These are phyloP conservation scores for Syncerus caffer DNA, from an alignment of 2,797 vertebrate genomes.

Conservation along the genomic window DNA sequence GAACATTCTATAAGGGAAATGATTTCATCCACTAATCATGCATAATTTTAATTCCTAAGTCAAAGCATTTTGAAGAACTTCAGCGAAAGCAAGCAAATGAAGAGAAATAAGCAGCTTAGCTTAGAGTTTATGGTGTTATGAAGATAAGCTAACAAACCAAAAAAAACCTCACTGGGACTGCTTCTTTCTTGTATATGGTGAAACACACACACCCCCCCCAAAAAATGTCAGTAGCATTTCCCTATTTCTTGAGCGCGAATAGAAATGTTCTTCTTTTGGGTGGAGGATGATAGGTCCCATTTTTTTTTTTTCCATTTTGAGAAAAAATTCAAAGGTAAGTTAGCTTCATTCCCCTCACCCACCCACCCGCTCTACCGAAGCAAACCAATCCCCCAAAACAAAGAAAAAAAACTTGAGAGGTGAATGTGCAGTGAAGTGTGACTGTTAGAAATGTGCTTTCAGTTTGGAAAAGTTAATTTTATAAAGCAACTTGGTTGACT, in stretches of 20 bases:
- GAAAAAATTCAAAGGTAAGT: background rate
- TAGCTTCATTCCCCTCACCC: background rate
- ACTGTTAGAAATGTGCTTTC: background rate
- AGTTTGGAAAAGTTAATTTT: slow-evolving; percentile 58
- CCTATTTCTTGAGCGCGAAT: background rate
- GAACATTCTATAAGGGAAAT: slow-evolving; percentile 10
- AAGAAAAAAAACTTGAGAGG: background rate
- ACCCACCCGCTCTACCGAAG: background rate
- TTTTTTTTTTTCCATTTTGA: slow-evolving; percentile 44
- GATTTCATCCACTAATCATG: background rate
- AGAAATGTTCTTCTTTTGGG: background rate
- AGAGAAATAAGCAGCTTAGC: background rate
- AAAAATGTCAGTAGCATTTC: background rate
- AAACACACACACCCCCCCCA: background rate
- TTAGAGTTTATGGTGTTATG: background rate
- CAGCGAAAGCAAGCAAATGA: background rate
- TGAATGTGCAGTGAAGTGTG: background rate
- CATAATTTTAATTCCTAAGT: background rate
- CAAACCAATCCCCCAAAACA: background rate
- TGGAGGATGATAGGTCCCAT: background rate
- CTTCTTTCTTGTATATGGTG: background rate
- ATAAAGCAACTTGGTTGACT: background rate
- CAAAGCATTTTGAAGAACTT: background rate
- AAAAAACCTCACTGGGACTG: background rate
- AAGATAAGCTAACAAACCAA: background rate